Conservation (phyloP, 2,888 invertebrate genomes). For the Phanerotoma sp. region DNA sequence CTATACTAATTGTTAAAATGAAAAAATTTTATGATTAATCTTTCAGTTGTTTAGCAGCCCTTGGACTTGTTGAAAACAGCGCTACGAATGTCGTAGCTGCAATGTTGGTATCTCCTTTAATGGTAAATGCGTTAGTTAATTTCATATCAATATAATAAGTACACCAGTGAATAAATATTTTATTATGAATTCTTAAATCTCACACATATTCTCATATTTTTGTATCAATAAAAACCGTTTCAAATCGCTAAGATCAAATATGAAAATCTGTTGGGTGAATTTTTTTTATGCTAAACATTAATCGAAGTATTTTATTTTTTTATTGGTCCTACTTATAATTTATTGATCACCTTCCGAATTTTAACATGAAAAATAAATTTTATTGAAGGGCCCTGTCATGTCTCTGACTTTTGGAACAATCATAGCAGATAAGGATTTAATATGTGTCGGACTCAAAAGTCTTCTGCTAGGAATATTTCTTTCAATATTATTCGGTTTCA, state of each 20-base stretch:
- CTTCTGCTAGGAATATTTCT: constrained; percentile 70
- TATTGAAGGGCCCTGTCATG: constrained; percentile 73
- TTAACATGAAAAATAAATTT: not conserved
- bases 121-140: constrained; percentile 58
- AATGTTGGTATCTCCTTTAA: constrained; percentile 75
- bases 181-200: not conserved
- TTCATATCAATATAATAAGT: not conserved
- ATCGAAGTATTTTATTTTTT: too few species aligned
- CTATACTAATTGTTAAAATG: not conserved
- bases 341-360: too few species aligned
- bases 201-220: too few species aligned
- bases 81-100: constrained; percentile 79
- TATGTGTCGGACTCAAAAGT: constrained; percentile 71
- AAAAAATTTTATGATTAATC: not conserved
- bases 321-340: not conserved
- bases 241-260: too few species aligned
- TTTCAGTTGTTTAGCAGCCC: constrained; percentile 74
- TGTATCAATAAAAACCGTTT: too few species aligned
- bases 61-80: constrained; percentile 81
- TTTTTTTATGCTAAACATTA: too few species aligned
- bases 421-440: constrained; percentile 71
- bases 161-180: not conserved
- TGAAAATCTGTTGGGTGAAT: too few species aligned
- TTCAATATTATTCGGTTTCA: constrained; percentile 78
- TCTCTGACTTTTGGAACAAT: constrained; percentile 83